Evolutionary conservation across 2,797 vertebrate genomes (phyloP).

Genomic region (Eptatretus atami): DNA sequence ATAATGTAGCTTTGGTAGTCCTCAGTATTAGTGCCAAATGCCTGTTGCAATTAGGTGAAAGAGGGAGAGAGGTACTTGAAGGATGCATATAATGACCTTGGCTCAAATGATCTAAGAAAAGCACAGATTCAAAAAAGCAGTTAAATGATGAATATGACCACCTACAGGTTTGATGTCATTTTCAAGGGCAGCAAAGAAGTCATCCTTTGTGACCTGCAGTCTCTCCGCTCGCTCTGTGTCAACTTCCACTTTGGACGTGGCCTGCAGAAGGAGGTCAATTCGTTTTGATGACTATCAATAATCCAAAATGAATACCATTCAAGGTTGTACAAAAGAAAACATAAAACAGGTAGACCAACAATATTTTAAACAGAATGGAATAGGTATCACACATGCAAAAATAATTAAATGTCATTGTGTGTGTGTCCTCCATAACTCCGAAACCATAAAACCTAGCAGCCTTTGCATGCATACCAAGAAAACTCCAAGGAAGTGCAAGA

Average conservation of each 20-base stretch:
- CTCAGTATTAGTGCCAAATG: slow-evolving; percentile 73
- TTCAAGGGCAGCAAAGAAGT: slow-evolving; percentile 54
- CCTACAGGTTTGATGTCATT: slow-evolving; percentile 84
- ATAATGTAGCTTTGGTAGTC: slow-evolving; percentile 83
- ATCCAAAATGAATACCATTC: too few species aligned
- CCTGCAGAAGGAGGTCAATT: slow-evolving; percentile 16
- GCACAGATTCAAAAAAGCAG: not conserved
- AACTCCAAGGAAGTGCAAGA: too few species aligned
- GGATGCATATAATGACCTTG: not conserved
- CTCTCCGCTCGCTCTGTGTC: slow-evolving; percentile 55
- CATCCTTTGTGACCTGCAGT: slow-evolving; percentile 34
- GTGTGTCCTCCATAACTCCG: too few species aligned
- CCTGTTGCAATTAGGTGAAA: slow-evolving; percentile 16
- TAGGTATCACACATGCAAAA: too few species aligned
- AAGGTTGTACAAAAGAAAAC: too few species aligned
- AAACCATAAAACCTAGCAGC: too few species aligned
- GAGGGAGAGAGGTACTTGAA: not conserved
- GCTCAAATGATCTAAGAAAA: not conserved
- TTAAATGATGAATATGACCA: slow-evolving; percentile 8
- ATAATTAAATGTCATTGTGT: too few species aligned
- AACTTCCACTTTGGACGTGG: slow-evolving; percentile 53
- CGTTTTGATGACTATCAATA: too few species aligned
- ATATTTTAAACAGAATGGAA: too few species aligned
- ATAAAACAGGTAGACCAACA: too few species aligned
- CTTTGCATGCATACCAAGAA: too few species aligned